Base-by-base conservation (phyloP, 1,140 invertebrate genomes). In the Stegodyphus dumicola region DNA sequence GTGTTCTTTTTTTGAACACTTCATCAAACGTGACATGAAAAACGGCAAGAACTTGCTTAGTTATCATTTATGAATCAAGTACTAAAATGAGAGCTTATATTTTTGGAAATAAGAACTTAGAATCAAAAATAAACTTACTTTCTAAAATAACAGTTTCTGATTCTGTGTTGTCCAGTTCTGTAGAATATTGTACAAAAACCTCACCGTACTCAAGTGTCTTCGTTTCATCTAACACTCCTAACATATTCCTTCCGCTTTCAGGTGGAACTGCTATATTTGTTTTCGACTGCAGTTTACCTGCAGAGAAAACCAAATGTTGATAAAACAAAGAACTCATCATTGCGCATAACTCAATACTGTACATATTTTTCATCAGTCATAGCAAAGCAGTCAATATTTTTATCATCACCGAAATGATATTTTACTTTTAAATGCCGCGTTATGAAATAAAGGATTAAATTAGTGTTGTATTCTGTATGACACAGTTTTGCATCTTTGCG, bases 151-250 rank as follows among this genome's bases (percentile, higher is more conserved):
- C 15, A 49, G 80, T 84, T 48, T 17, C 17, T n/a, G 80, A 69
- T 67, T 84, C 76, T 64, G 11, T 56, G 15, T 60, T 71, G 13
- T 66, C 87, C 33, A 85, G 5, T 73, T 86, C 64, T 64, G 88
- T 78, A 11, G 89, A 88, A 64, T 90, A 91, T 56, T 90, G 90
- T 18, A 90, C 87, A 86, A 91, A 90, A 2, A 90, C 89, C 88
- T 90, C 89, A 7, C 90, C 90, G 77, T 90, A 89, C 76, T 91
- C 85, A n/a, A 90, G 78, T 6, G 86, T 80, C 5, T 88, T 88
- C 15, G 90, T 90, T 76, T 91, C 90, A 80, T 90, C 90, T 33
- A 90, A 71, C 56, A 91, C 88, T 33, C 90, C 90, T 48, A 90
- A 88, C 90, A 90, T 91, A 49, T 89, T 89, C 67, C 90, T 87